These are phyloP conservation scores for Pararge aegeria DNA, from an alignment of 1,140 invertebrate genomes.

Conservation along the genomic window DNA sequence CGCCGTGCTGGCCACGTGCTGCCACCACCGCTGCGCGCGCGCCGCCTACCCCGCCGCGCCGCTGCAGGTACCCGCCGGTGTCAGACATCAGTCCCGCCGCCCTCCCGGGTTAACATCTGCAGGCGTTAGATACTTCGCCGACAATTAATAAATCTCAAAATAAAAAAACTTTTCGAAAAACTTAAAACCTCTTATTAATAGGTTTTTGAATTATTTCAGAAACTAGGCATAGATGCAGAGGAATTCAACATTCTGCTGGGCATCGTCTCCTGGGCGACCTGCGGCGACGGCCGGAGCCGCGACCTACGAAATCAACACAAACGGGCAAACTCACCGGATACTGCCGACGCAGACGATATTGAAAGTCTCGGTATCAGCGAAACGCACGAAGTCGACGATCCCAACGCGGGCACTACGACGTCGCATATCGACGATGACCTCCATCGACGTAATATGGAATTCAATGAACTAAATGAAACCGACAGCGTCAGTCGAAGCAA, in stretches of 20 bases:
- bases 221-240: slow-evolving; percentile 80
- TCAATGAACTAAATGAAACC: no score
- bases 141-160: no score
- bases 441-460: no score
- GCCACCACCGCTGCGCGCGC: slow-evolving; percentile 91
- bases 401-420: no score
- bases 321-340: not conserved
- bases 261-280: slow-evolving; percentile 92
- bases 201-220: slow-evolving; percentile 37
- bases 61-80: slow-evolving; percentile 68
- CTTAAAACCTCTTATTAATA: no score
- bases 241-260: slow-evolving; percentile 89
- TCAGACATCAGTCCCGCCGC: not conserved
- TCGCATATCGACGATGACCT: no score
- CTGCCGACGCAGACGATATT: not conserved
- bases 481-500: not conserved
- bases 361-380: not conserved
- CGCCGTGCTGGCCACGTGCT: slow-evolving; percentile 90
- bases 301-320: not conserved
- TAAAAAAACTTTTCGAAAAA: no score
- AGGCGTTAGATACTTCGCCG: no score
- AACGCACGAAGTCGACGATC: not conserved
- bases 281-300: slow-evolving; percentile 82
- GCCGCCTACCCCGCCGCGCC: slow-evolving; percentile 84
- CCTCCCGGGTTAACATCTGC: no score